phyloP scores from a whole-genome alignment of 1,140 invertebrate species.

The Oppia nitens region DNA sequence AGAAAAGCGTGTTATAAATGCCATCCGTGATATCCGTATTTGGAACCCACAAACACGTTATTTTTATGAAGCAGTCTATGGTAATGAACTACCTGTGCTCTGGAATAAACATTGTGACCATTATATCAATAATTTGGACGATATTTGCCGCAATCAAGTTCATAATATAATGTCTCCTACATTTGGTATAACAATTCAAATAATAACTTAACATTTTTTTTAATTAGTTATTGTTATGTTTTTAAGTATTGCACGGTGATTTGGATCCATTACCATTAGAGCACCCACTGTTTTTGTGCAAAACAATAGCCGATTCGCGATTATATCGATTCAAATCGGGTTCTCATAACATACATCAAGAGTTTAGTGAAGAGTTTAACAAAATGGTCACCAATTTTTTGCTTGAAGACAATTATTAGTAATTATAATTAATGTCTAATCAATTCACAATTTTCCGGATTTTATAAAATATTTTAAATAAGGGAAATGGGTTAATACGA shows the following conservation, averaged over 20 bases:
- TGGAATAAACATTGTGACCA: neutral
- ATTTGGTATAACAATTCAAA: too few relatives aligned
- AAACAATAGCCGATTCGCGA: conserved; percentile 45
- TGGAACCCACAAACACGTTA: neutral
- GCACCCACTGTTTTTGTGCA: conserved; percentile 48
- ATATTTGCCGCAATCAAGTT: conserved; percentile 44
- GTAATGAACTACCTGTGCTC: neutral
- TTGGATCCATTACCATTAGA: conserved; percentile 49
- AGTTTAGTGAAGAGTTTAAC: conserved; percentile 62
- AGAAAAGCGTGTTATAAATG: neutral
- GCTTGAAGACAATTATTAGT: too few relatives aligned
- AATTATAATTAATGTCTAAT: too few relatives aligned
- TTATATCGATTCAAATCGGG: conserved; percentile 56
- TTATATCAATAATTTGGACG: conserved; percentile 30
- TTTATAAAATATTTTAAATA: too few relatives aligned
- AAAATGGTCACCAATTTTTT: conserved; percentile 51
- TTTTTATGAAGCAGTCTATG: neutral
- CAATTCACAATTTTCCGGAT: too few relatives aligned
- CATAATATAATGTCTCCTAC: conserved; percentile 42
- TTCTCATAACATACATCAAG: conserved; percentile 65
- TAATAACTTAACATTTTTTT: too few relatives aligned
- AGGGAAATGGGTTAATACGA: too few relatives aligned
- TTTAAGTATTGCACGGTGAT: conserved; percentile 60
- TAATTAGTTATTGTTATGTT: too few relatives aligned
- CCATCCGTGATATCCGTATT: neutral